Evolutionary conservation across 2,888 invertebrate genomes (phyloP), one percentile per base, ranked within the genome.

Genomic region (Apocheima hispidaria): DNA sequence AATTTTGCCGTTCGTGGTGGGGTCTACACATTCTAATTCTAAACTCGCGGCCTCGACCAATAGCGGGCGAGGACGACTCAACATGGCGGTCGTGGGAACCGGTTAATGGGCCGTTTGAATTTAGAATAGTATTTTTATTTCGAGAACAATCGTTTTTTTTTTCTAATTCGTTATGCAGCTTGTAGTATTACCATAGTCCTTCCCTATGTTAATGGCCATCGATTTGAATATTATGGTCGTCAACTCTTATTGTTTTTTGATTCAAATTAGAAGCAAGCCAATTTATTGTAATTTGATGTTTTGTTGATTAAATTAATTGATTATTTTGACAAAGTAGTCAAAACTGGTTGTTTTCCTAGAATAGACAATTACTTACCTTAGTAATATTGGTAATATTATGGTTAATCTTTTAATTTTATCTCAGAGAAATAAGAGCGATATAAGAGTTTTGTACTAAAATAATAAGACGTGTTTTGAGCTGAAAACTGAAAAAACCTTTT

Each of bases 61-160:
- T 92, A 80, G 87, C 89, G 84, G 86, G 81, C 91, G 90, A 89
- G 92, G 90, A 91, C 90, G 89, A 86, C 71, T 83, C 85, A 92
- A 89, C 85, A 92, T 92, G 92, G 92, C 92, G 87, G 86, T 84
- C 90, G 91, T 92, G 92, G 90, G 92, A 92, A 92, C 90, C 90
- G 88, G 90, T 90, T 92, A 88, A 91, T 91, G 87, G 90, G 82
- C 87, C 84, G 88, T 92, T 92, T 90, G 91, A 91, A 91, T 91
- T 92, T 91, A 92, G 90, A 92, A 92, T 91, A 88, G 88, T 86
- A 88, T 92, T 92, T 92, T 92, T 90, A 88, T 84, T 86, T 86
- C 77, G 80, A 83, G 84, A 86, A 88, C 87, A 87, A 90, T 90
- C 76, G 84, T 69, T 79, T 78, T 83, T 82, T 86, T 82, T 83